These are phyloP conservation scores for Gallinago nigripennis DNA, from an alignment of 2,797 vertebrate species.

Conservation along the genomic window DNA sequence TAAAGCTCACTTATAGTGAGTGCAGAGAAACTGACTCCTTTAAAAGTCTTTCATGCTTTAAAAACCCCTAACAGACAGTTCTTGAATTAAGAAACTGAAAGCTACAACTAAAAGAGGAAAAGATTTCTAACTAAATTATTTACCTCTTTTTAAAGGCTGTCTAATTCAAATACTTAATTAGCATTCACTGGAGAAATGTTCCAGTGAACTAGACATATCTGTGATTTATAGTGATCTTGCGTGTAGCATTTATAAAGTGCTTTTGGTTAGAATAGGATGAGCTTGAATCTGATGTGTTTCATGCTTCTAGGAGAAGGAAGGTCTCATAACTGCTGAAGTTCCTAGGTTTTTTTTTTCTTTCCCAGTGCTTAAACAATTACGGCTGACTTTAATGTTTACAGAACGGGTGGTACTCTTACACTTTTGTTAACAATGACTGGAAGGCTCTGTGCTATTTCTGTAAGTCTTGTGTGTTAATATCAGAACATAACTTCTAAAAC, in stretches of 20 bases:
- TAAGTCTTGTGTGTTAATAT: neutral
- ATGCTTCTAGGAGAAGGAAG: neutral
- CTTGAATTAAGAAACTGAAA: neutral
- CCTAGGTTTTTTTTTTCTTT: neutral
- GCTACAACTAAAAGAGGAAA: neutral
- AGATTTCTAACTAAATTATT: neutral
- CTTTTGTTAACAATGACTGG: neutral
- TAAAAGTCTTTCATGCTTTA: neutral
- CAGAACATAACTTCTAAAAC: neutral
- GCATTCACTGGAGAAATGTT: neutral
- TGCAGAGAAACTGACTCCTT: rapidly evolving
- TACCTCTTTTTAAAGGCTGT: neutral
- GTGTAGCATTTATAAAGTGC: neutral
- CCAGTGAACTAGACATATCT: neutral
- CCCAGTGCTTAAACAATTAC: neutral
- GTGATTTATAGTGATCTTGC: neutral
- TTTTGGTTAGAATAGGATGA: neutral
- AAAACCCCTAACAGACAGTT: rapidly evolving
- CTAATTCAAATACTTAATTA: neutral
- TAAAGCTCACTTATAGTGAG: neutral
- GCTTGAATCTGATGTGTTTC: neutral
- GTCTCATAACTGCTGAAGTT: neutral
- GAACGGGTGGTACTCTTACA: slow-evolving; percentile 10
- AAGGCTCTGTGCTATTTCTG: neutral
- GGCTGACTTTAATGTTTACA: neutral